Conservation (phyloP, 2,797 vertebrate species). For the Columba guinea region DNA sequence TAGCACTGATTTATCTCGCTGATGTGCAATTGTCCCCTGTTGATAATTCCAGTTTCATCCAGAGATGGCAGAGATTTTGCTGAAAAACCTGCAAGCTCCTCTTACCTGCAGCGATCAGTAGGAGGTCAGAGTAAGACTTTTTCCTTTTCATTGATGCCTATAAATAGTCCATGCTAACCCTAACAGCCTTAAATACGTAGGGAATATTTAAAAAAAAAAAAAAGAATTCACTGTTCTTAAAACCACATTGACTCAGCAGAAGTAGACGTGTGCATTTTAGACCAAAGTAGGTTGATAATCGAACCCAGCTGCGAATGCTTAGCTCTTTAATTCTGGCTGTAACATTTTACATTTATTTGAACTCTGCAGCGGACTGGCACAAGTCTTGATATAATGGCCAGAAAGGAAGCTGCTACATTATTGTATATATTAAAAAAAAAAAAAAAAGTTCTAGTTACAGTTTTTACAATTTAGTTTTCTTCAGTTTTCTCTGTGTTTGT, state of each 20-base stretch:
- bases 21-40: slow-evolving; percentile 14
- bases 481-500: neutral
- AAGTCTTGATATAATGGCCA: neutral
- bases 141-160: neutral
- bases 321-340: neutral
- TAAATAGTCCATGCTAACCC: slow-evolving; percentile 31
- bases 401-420: neutral
- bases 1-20: slow-evolving; percentile 10
- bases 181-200: neutral
- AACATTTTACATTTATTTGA: neutral
- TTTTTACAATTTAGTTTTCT: neutral
- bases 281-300: neutral
- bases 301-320: neutral
- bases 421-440: neutral
- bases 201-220: neutral
- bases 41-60: slow-evolving; percentile 40
- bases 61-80: slow-evolving; percentile 26
- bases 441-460: neutral
- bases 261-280: neutral
- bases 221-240: neutral
- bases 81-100: slow-evolving; percentile 28
- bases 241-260: slow-evolving; percentile 39
- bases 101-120: neutral
- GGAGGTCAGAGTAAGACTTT: neutral
- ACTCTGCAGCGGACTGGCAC: neutral